Evolutionary conservation across 2,888 invertebrate species (phyloP).

Genomic region (Stictocephala bisonia): DNA sequence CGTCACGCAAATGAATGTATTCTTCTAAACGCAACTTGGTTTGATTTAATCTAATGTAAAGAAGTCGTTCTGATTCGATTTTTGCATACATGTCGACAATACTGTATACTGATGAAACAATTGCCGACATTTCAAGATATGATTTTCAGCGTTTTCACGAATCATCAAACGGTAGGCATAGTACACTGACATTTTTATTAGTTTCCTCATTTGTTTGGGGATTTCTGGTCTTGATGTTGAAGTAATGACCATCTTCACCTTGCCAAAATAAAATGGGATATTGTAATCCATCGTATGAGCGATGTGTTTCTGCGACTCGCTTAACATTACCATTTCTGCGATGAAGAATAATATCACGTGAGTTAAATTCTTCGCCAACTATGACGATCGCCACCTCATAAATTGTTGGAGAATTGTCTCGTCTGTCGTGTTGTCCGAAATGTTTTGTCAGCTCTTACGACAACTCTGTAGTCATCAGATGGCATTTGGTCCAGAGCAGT

Average conservation of each 20-base stretch:
- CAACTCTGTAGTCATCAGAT: slow-evolving; percentile 61
- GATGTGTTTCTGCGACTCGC: slow-evolving; percentile 45
- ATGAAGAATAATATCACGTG: slow-evolving; percentile 62
- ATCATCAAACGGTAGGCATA: slow-evolving; percentile 49
- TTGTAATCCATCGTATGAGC: slow-evolving; percentile 33
- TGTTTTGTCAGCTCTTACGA: slow-evolving; percentile 62
- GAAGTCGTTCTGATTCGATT: slow-evolving; percentile 62
- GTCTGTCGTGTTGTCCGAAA: slow-evolving; percentile 59
- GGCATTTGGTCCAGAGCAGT: slow-evolving; percentile 60
- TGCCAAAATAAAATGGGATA: slow-evolving; percentile 42
- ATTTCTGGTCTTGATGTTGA: slow-evolving; percentile 50
- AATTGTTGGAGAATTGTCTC: slow-evolving; percentile 62
- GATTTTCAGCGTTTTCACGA: too few species aligned
- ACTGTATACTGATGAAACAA: slow-evolving; percentile 60
- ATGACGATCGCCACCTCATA: slow-evolving; percentile 63
- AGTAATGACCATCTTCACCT: slow-evolving; percentile 55
- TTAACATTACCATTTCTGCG: too few species aligned
- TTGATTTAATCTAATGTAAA: slow-evolving; percentile 61
- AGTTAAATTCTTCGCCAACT: slow-evolving; percentile 61
- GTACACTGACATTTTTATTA: slow-evolving; percentile 34
- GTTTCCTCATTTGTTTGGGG: slow-evolving; percentile 47
- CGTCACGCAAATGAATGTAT: slow-evolving; percentile 62
- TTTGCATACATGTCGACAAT: slow-evolving; percentile 63
- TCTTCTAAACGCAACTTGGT: slow-evolving; percentile 58
- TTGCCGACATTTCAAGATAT: slow-evolving; percentile 27